Evolutionary conservation across 1,140 invertebrate genomes (phyloP).

Genomic region (Parapsyche elsis): DNA sequence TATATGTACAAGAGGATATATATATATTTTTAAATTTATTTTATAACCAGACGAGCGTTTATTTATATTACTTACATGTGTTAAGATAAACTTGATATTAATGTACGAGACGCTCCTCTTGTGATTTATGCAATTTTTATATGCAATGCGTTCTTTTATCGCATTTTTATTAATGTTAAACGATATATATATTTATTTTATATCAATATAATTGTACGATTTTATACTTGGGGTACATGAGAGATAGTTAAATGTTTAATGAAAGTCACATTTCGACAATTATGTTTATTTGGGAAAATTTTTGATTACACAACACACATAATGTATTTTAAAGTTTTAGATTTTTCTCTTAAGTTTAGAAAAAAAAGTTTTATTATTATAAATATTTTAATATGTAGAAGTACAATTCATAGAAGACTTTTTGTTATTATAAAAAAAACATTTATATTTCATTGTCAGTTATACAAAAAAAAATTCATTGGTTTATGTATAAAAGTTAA

Average conservation of each 20-base stretch:
- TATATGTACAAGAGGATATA: no score
- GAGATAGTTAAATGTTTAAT: constrained; percentile 26
- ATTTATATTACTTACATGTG: no score
- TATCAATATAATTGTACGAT: background rate
- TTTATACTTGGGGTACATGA: background rate
- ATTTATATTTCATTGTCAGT: background rate
- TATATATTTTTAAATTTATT: no score
- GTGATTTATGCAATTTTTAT: no score
- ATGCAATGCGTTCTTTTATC: background rate
- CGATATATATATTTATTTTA: background rate
- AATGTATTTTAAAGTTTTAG: constrained; percentile 36
- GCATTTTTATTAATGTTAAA: background rate
- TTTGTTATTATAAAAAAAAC: background rate
- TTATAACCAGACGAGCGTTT: no score
- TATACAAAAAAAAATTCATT: background rate
- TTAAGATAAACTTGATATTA: no score
- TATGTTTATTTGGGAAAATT: constrained; percentile 39
- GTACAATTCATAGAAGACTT: no score
- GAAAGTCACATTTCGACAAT: constrained; percentile 28
- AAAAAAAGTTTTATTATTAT: background rate
- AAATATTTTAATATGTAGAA: background rate
- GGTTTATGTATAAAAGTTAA: background rate
- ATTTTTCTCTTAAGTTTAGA: constrained; percentile 3
- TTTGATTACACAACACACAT: constrained; percentile 28
- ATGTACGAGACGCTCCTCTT: no score